Conservation (phyloP, 2,113 vertebrate species). For the Struthio camelus region DNA sequence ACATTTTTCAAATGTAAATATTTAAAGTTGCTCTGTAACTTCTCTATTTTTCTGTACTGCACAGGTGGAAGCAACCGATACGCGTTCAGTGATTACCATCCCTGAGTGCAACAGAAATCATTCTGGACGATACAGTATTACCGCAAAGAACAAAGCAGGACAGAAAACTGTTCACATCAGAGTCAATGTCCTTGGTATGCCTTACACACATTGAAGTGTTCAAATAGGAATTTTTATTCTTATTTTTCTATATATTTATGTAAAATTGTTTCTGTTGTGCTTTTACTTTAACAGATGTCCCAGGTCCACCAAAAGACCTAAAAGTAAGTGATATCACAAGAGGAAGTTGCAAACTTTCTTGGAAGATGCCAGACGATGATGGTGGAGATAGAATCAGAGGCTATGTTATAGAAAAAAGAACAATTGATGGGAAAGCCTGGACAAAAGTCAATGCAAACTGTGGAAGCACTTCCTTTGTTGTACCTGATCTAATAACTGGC, state of each 20-base stretch:
- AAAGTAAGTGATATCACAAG: constrained; percentile 95
- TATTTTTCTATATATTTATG: background rate
- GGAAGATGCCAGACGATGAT: constrained; percentile 94
- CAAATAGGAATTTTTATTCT: background rate
- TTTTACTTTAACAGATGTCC: constrained; percentile 83
- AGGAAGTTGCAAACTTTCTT: constrained; percentile 91
- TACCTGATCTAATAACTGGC: constrained; percentile 89
- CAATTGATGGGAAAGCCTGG: constrained; percentile 93
- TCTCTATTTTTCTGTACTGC: background rate
- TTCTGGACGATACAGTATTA: constrained; percentile 91
- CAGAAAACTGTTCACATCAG: constrained; percentile 89
- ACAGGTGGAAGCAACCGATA: constrained; percentile 87
- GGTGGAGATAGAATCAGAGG: constrained; percentile 95
- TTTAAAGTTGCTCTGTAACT: background rate
- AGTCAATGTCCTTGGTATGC: constrained; percentile 92
- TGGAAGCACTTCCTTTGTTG: constrained; percentile 86
- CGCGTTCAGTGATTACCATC: constrained; percentile 84
- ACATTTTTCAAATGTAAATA: background rate
- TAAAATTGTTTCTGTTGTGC: background rate
- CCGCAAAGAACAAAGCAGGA: constrained; percentile 92
- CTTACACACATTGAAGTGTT: background rate
- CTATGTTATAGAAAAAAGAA: constrained; percentile 95
- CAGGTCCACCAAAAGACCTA: constrained; percentile 90
- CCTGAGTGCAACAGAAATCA: constrained; percentile 87
- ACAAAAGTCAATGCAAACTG: constrained; percentile 93